These are phyloP conservation scores for Nematostella vectensis DNA, from an alignment of 92 coral and sea anemone species.

Conservation along the genomic window DNA sequence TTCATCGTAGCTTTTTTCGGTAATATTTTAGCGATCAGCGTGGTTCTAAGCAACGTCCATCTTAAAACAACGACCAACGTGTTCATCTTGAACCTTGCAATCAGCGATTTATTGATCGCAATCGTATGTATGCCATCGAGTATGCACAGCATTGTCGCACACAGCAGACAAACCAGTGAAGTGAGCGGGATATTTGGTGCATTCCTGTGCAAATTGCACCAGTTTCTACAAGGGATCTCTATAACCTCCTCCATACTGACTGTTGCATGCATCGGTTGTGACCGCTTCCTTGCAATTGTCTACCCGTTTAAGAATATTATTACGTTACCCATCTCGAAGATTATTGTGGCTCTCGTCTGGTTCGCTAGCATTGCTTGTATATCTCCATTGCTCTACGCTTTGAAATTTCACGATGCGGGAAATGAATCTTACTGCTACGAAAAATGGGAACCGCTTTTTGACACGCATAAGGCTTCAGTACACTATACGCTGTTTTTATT, in stretches of 20 bases:
- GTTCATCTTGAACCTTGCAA: conserved; percentile 27
- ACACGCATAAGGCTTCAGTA: conserved; percentile 26
- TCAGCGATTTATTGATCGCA: conserved; percentile 22
- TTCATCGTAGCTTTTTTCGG: conserved; percentile 20
- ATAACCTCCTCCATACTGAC: conserved; percentile 34
- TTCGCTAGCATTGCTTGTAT: conserved; percentile 24
- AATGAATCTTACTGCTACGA: conserved; percentile 4
- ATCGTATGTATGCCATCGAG: conserved; percentile 17
- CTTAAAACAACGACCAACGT: conserved; percentile 22
- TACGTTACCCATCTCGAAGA: conserved; percentile 19
- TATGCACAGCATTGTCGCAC: conserved; percentile 10
- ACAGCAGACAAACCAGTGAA: conserved; percentile 1
- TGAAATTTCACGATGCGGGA: conserved; percentile 21
- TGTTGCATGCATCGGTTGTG: conserved; percentile 52
- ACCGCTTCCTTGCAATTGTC: conserved; percentile 53
- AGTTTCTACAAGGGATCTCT: conserved; percentile 18
- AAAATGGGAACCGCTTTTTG: conserved; percentile 29
- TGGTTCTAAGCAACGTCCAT: conserved; percentile 18
- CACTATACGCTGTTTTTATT: conserved; percentile 38
- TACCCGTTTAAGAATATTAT: conserved; percentile 47
- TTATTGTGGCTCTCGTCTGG: conserved; percentile 42
- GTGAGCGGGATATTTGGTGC: conserved; percentile 6
- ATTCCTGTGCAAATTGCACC: conserved; percentile 8
- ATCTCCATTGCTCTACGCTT: conserved; percentile 48
- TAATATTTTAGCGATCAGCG: conserved; percentile 12